phyloP scores from a whole-genome alignment of 2,113 vertebrate genomes.

The rat (Rattus norvegicus) region GRCr8 NC_086025.1:125580001-125580500 shows the following conservation, averaged over 20 bases:
- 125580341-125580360: neutral
- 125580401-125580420: neutral
- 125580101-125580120: neutral
- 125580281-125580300: too few species aligned
- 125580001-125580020: neutral
- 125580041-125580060: neutral
- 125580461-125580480: neutral
- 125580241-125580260: neutral
- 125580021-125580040: neutral
- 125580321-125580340: neutral
- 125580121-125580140: neutral
- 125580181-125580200: neutral
- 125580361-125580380: neutral
- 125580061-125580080: slow-evolving; percentile 32
- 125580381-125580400: neutral
- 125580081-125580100: neutral
- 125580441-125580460: neutral
- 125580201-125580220: slow-evolving; percentile 37
- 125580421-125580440: neutral
- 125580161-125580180: neutral
- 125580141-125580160: slow-evolving; percentile 15
- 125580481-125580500: neutral
- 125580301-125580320: fast-evolving
- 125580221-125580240: neutral
- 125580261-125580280: neutral